These are phyloP conservation scores for Drosophila prosaltans DNA, from an alignment of 1,140 invertebrate genomes.

Conservation along the genomic window DNA sequence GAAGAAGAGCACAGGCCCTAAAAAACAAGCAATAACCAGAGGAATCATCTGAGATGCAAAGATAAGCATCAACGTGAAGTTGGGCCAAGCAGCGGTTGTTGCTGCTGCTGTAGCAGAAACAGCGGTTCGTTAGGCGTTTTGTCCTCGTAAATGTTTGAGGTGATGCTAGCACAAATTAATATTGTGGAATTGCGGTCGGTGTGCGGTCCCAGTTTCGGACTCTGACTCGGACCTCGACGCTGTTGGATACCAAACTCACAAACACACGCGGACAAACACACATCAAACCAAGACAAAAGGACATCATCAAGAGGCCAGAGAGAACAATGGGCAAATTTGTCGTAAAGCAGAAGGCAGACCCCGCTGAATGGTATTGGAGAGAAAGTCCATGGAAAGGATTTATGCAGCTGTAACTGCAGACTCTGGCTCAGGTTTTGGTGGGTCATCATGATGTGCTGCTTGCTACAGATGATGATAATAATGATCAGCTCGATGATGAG, in stretches of 20 bases:
- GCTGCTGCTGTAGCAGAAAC: constrained; percentile 49
- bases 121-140: constrained; percentile 67
- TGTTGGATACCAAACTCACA: constrained; percentile 57
- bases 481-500: neutral
- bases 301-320: constrained; percentile 60
- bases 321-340: constrained; percentile 79
- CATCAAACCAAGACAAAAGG: constrained; percentile 66
- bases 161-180: constrained; percentile 78
- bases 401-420: constrained; percentile 55
- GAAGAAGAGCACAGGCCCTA: constrained; percentile 1
- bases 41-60: constrained; percentile 23
- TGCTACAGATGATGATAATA: constrained; percentile 1
- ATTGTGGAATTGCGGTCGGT: constrained; percentile 69
- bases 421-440: constrained; percentile 28
- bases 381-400: constrained; percentile 71
- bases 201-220: constrained; percentile 53
- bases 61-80: constrained; percentile 14
- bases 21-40: constrained; percentile 13
- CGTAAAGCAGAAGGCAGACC: constrained; percentile 57
- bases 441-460: constrained; percentile 23
- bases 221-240: constrained; percentile 23
- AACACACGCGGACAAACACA: constrained; percentile 1
- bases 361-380: constrained; percentile 30
- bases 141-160: constrained; percentile 64
- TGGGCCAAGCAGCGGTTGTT: neutral